Base-by-base conservation (phyloP, 1,140 invertebrate genomes). In the Delia radicum region DNA sequence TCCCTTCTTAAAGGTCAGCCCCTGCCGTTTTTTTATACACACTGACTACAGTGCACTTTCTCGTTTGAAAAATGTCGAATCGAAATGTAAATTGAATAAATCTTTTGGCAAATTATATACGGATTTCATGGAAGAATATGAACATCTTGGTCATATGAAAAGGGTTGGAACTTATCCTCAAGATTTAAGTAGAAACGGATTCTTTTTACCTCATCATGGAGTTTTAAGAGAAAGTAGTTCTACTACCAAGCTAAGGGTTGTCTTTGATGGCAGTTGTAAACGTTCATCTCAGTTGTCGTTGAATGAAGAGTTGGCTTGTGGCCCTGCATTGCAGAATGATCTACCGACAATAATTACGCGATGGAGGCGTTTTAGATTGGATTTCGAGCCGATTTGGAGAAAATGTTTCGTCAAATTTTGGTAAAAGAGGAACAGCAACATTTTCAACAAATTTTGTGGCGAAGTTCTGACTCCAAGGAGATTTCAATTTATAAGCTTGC, bases 401-500 rank as follows among this genome's bases (percentile, higher is more conserved):
- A 72, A 24, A 72, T 72, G 69, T 72, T 72, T 42, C n/a, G 69
- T 3, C 69, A 72, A 37, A 72, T 72, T 15, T 10, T 2, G 12
- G 69, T 72, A 7, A n/a, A 18, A 18, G 67, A 71, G 6, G 28
- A 31, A 2, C 67, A 71, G 3, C 67, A 71, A 33, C 18, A 46
- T 18, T 74, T 61, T 46, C 33, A 72, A 8, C 42, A 31, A 29
- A 61, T 61, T 15, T 55, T 74, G 24, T 74, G 42, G 37, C 8
- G 72, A 24, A 46, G 26, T 48, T 7, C 27, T 5, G 28, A 21
- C 24, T 61, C 48, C 2, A 2, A 31, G 2, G 5, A 55, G 5
- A 75, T 87, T 4, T 72, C 73, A 37, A 77, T 67, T 10, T 86
- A 75, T 77, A 78, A 73, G n/a, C 55, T 86, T 10, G 69, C 13